These are phyloP conservation scores for Phoenicopterus ruber DNA, from an alignment of 2,113 vertebrate genomes.

Conservation along the genomic window DNA sequence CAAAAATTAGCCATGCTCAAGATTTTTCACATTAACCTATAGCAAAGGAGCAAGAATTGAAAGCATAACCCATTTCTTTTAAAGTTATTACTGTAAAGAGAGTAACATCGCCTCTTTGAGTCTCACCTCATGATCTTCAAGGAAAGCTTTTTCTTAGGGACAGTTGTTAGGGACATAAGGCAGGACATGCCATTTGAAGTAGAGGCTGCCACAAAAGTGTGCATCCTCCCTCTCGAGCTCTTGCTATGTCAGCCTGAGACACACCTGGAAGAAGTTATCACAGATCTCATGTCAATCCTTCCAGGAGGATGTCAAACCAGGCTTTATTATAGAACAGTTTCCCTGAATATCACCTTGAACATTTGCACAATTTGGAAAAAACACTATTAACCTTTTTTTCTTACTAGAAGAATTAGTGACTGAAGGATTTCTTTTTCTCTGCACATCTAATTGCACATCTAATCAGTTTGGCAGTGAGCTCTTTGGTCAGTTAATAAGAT, in stretches of 20 bases:
- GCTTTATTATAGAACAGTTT: not conserved
- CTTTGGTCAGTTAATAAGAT: not conserved
- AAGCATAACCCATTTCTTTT: not conserved
- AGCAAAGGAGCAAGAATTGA: not conserved
- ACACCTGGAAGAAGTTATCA: not conserved
- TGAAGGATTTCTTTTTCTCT: not conserved
- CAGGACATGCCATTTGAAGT: not conserved
- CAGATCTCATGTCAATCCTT: not conserved
- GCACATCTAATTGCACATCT: too few relatives aligned
- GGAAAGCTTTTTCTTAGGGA: not conserved
- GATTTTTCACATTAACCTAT: not conserved
- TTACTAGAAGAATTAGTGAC: not conserved
- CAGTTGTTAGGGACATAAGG: fast-evolving
- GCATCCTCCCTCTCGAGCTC: not conserved
- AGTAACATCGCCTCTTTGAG: not conserved
- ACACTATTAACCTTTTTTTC: not conserved
- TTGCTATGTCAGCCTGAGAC: not conserved
- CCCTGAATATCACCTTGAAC: not conserved
- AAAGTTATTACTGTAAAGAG: not conserved
- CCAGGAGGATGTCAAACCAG: not conserved
- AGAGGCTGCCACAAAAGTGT: not conserved
- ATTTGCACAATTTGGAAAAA: not conserved
- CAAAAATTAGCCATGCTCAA: not conserved
- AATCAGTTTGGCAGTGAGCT: not conserved
- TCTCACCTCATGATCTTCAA: not conserved